phyloP scores from a whole-genome alignment of 1,140 invertebrate species.

The Neotoxoptera formosana region DNA sequence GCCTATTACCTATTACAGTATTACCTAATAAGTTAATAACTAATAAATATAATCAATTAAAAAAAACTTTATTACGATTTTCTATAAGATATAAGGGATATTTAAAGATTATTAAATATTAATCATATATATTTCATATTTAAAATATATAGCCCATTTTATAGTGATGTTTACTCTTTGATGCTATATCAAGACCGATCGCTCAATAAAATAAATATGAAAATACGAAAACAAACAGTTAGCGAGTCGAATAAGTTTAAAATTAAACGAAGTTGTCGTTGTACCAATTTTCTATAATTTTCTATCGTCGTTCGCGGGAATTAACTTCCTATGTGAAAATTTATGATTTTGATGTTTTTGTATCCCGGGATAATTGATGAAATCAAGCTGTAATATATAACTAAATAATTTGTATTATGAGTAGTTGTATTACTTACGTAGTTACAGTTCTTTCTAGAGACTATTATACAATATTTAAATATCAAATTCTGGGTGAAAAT shows the following conservation, averaged over 20 bases:
- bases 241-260: background rate
- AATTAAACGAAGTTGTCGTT: background rate
- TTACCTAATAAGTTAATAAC: background rate
- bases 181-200: background rate
- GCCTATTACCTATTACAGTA: too few relatives aligned
- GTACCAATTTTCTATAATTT: background rate
- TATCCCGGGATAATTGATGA: too few relatives aligned
- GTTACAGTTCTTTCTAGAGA: background rate
- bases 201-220: background rate
- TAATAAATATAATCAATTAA: background rate
- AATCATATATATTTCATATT: background rate
- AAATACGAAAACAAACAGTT: background rate
- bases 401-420: background rate
- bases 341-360: too few relatives aligned
- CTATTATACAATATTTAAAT: background rate
- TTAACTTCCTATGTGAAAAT: too few relatives aligned
- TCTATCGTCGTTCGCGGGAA: too few relatives aligned
- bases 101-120: background rate
- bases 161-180: background rate
- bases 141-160: background rate
- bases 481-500: background rate
- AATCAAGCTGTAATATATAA: background rate
- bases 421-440: background rate
- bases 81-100: background rate
- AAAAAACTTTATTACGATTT: background rate